Conservation (phyloP, 2,888 invertebrate species). For the Drosophila putrida region DNA sequence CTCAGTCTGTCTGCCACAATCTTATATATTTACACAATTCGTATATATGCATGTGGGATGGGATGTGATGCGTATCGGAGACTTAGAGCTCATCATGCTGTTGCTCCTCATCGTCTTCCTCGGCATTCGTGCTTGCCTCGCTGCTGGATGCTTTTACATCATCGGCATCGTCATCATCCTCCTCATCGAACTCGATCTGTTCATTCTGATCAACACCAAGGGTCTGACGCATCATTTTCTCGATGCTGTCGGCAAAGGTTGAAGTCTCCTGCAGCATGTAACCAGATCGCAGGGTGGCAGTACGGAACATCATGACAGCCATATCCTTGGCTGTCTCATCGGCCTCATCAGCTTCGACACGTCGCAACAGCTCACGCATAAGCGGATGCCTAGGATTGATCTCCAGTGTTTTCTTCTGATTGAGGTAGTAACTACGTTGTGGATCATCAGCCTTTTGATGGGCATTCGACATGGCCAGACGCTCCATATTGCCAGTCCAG, state of each 20-base stretch:
- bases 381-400: constrained; percentile 99
- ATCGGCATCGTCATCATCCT: constrained; percentile 83
- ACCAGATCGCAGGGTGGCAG: constrained; percentile 97
- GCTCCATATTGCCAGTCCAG: constrained; percentile 99
- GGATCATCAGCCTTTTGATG: constrained; percentile 98
- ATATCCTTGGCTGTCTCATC: constrained; percentile 93
- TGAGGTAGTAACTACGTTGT: constrained; percentile 93
- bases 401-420: constrained; percentile 98
- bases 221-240: constrained; percentile 93
- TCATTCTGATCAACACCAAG: constrained; percentile 93
- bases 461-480: constrained; percentile 97
- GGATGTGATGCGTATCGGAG: constrained; percentile 2
- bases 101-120: constrained; percentile 85
- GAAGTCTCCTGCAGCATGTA: constrained; percentile 94
- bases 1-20: constrained; percentile 76
- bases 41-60: constrained; percentile 26
- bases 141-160: constrained; percentile 81
- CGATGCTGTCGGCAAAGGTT: constrained; percentile 96
- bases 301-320: constrained; percentile 95
- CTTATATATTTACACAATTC: constrained; percentile 66
- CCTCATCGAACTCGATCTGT: constrained; percentile 86
- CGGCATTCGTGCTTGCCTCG: constrained; percentile 82
- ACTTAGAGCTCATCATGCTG: constrained; percentile 88
- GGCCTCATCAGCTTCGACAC: constrained; percentile 91
- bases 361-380: constrained; percentile 94